Evolutionary conservation across 2,888 invertebrate genomes (phyloP).

Genomic region (Coelogynopora nodosa): DNA sequence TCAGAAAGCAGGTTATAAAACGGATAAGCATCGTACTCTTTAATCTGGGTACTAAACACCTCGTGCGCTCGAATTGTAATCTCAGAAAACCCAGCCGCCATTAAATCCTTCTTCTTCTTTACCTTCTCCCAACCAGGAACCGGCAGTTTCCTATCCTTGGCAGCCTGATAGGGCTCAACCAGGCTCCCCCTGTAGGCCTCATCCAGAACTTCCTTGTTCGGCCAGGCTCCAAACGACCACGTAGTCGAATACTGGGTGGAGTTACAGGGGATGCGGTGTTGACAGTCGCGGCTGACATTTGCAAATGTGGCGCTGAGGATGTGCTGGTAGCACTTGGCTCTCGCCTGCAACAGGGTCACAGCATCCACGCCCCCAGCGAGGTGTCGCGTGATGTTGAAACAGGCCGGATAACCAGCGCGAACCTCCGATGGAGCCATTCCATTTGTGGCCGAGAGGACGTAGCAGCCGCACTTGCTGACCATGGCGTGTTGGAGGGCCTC

Average conservation of each 20-base stretch:
- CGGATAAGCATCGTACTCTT: not conserved
- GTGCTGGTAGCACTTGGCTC: not conserved
- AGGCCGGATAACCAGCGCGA: slow-evolving; percentile 7
- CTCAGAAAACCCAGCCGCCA: not conserved
- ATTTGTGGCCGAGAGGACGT: not conserved
- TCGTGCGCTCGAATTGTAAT: not conserved
- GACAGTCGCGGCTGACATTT: not conserved
- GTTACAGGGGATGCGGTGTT: not conserved
- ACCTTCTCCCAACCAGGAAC: not conserved
- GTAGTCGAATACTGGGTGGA: not conserved
- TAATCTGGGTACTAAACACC: not conserved
- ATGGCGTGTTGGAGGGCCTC: not conserved
- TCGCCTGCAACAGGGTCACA: not conserved
- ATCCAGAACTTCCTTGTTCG: not conserved
- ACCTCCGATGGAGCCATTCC: not conserved
- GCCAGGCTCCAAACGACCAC: not conserved
- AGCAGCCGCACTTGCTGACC: not conserved
- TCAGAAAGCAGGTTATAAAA: not conserved
- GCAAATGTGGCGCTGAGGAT: not conserved
- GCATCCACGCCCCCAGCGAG: not conserved
- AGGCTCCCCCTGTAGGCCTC: not conserved
- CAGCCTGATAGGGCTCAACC: not conserved
- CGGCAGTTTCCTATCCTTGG: not conserved
- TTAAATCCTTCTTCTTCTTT: not conserved
- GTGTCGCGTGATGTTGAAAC: slow-evolving; percentile 6